Percentiles rank a stretch among this genome's conserved stretches.
These are phyloP conservation scores for Carpatolechia fugitivella DNA, from an alignment of 2,888 invertebrate genomes.

Conservation along the genomic window DNA sequence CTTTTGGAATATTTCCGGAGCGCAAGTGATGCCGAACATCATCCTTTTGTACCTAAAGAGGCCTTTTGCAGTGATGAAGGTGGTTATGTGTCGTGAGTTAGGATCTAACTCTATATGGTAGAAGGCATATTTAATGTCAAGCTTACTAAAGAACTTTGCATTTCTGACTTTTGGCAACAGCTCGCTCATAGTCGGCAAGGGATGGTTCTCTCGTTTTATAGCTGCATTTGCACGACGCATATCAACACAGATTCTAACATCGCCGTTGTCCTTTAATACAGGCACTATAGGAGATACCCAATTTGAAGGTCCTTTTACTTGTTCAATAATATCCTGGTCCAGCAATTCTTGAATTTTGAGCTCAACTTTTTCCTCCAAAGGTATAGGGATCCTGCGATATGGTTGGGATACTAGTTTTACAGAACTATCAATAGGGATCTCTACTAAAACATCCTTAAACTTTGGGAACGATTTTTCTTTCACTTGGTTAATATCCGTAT, in stretches of 20 bases:
- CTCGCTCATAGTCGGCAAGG: constrained; percentile 21
- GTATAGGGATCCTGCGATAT: background rate
- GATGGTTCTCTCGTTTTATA: too few species aligned
- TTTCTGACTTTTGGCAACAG: constrained; percentile 18
- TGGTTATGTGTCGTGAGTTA: constrained; percentile 35
- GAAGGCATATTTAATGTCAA: constrained; percentile 35
- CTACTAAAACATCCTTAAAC: too few species aligned
- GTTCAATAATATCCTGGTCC: constrained; percentile 24
- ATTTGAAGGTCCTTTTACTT: constrained; percentile 18
- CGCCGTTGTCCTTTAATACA: constrained; percentile 18
- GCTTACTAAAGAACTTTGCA: constrained; percentile 33
- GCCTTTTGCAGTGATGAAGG: constrained; percentile 44
- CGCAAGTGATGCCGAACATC: constrained; percentile 29
- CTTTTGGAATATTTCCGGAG: constrained; percentile 46
- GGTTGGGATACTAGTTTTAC: background rate
- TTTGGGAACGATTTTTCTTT: background rate
- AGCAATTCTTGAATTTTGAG: constrained; percentile 22
- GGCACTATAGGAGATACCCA: constrained; percentile 26
- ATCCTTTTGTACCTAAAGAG: constrained; percentile 46
- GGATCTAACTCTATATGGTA: constrained; percentile 24
- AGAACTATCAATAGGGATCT: background rate
- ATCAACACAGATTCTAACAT: constrained; percentile 9
- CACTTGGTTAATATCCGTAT: background rate
- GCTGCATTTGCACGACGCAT: constrained; percentile 15
- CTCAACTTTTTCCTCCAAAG: constrained; percentile 22